Percentiles rank a stretch among this genome's conserved stretches.
Evolutionary conservation across 1,140 invertebrate genomes (phyloP).

Genomic region (Dendroctonus valens): DNA sequence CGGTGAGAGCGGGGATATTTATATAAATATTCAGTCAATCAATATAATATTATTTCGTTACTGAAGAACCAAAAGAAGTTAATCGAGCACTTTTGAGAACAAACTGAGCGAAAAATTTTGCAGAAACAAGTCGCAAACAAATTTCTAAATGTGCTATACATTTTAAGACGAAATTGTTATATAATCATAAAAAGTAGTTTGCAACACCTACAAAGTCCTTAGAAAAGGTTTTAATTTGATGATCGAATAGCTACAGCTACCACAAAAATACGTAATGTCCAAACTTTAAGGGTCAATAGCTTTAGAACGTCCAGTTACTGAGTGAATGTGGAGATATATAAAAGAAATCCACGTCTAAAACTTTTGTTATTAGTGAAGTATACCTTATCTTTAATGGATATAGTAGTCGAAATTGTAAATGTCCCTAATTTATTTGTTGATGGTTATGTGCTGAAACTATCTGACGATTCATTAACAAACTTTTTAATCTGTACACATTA

Average conservation of each 20-base stretch:
- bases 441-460: constrained; percentile 9
- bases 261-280: constrained; percentile 5
- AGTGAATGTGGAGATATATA: constrained; percentile 12
- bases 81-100: no score
- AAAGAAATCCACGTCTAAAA: constrained; percentile 2
- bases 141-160: no score
- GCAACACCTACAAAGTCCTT: no score
- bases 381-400: constrained; percentile 17
- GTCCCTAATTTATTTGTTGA: constrained; percentile 9
- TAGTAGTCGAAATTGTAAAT: constrained; percentile 15
- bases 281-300: constrained; percentile 10
- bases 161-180: no score
- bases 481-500: constrained; percentile 1
- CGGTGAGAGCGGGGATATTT: no score
- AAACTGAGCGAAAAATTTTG: no score
- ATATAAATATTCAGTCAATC: no score
- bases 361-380: constrained; percentile 13
- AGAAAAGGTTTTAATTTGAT: background rate
- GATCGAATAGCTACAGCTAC: background rate
- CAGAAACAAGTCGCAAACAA: no score
- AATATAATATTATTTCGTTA: no score
- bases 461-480: constrained; percentile 1
- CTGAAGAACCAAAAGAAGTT: no score
- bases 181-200: no score
- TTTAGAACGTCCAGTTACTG: constrained; percentile 6